Percentiles rank a stretch among this genome's conserved stretches.
Conservation (phyloP, 2,888 invertebrate genomes). For the Ophion ellenae region DNA sequence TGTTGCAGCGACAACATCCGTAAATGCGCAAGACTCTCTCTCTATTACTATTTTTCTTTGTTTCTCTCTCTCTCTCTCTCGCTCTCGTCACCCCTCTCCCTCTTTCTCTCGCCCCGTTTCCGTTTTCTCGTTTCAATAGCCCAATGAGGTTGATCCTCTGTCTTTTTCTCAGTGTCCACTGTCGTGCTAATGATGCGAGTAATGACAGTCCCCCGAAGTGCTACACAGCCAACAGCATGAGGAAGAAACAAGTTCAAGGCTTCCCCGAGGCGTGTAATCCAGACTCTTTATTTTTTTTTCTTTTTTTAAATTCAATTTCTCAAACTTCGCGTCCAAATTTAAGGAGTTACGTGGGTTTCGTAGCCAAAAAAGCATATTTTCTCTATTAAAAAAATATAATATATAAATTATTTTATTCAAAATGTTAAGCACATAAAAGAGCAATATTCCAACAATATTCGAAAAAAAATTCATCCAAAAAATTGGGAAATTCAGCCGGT, state of each 20-base stretch:
- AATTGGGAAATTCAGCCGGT: no score
- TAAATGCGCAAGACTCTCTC: constrained; percentile 32
- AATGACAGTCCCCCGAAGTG: constrained; percentile 60
- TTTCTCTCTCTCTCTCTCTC: constrained; percentile 1
- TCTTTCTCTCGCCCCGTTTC: not conserved
- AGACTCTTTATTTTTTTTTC: constrained; percentile 11
- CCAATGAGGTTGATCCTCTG: constrained; percentile 31
- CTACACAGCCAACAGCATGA: constrained; percentile 20
- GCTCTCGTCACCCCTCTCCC: constrained; percentile 7
- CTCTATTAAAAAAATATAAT: no score
- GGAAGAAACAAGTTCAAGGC: constrained; percentile 39
- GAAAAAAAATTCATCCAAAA: no score
- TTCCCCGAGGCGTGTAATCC: constrained; percentile 35
- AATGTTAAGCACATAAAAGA: no score
- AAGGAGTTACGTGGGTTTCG: no score
- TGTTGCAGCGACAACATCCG: constrained; percentile 34
- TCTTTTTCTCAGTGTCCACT: constrained; percentile 49
- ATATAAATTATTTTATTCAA: no score
- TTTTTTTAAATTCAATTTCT: no score
- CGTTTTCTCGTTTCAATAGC: constrained; percentile 53
- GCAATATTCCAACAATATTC: no score
- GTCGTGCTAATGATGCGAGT: constrained; percentile 66
- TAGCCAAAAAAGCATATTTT: no score
- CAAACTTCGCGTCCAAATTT: not conserved
- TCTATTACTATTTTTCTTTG: no score